Evolutionary conservation across 2,797 vertebrate genomes (phyloP).

Genomic region (Chaunax sp.): DNA sequence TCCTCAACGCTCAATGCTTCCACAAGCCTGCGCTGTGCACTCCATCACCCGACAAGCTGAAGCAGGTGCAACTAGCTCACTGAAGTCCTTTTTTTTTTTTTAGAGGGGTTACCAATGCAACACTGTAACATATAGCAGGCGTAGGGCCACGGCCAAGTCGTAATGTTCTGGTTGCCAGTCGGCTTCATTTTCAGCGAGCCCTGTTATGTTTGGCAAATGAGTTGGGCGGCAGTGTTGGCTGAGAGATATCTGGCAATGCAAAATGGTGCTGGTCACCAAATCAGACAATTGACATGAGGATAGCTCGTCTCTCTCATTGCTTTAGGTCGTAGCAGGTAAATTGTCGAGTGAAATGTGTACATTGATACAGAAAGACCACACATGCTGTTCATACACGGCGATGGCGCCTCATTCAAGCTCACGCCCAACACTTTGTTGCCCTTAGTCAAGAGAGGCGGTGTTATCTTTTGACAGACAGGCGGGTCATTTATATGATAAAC

Average conservation of each 20-base stretch:
- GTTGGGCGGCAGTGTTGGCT: constrained; percentile 55
- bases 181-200: constrained; percentile 62
- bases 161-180: constrained; percentile 60
- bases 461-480: constrained; percentile 75
- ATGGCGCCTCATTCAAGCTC: constrained; percentile 36
- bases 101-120: constrained; percentile 49
- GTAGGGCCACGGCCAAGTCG: constrained; percentile 58
- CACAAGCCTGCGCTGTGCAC: constrained; percentile 30
- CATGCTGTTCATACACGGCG: constrained; percentile 14
- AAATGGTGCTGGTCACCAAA: constrained; percentile 55
- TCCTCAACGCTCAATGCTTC: constrained; percentile 41
- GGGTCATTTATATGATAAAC: constrained; percentile 84
- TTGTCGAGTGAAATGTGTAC: constrained; percentile 37
- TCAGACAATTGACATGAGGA: constrained; percentile 56
- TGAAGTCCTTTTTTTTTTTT: constrained; percentile 36
- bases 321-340: constrained; percentile 45
- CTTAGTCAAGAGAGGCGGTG: constrained; percentile 65
- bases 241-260: constrained; percentile 59
- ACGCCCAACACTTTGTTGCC: constrained; percentile 57
- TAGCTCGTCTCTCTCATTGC: constrained; percentile 41
- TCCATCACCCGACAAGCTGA: constrained; percentile 42
- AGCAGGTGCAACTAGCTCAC: constrained; percentile 62
- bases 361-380: constrained; percentile 20
- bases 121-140: constrained; percentile 72
- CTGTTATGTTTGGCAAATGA: constrained; percentile 71